Conservation (phyloP, 2,113 vertebrate genomes). For the Desmodus rotundus region DNA sequence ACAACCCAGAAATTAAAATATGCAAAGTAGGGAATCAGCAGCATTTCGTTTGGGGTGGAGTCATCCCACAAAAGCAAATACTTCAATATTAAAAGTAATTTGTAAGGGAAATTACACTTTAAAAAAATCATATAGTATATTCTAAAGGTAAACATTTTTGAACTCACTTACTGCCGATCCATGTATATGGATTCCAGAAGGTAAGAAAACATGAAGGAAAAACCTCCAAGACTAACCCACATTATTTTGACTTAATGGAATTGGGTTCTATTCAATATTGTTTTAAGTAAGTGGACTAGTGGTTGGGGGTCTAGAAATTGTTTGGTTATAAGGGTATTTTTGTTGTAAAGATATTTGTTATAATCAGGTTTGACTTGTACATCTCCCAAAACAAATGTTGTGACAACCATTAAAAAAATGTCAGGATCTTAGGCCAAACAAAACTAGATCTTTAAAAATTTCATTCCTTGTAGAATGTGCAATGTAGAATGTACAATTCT, state of each 20-base stretch:
- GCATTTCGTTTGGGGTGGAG: not conserved
- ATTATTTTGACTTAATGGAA: slow-evolving; percentile 11
- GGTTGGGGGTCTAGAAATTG: slow-evolving; percentile 22
- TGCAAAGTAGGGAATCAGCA: not conserved
- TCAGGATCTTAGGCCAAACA: slow-evolving; percentile 41
- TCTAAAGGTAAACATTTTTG: not conserved
- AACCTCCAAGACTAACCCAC: slow-evolving; percentile 21
- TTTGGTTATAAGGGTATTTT: slow-evolving; percentile 9
- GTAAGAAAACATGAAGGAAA: not conserved
- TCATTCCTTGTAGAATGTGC: not conserved
- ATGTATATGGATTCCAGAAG: not conserved
- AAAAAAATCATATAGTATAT: not conserved
- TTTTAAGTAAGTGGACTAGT: not conserved
- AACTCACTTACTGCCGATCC: not conserved
- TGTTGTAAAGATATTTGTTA: slow-evolving; percentile 33
- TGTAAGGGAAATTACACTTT: not conserved
- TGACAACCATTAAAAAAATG: slow-evolving; percentile 39
- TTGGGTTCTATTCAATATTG: not conserved
- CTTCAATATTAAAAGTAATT: not conserved
- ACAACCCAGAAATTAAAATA: slow-evolving; percentile 3
- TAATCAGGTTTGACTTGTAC: slow-evolving; percentile 32
- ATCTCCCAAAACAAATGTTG: slow-evolving; percentile 49
- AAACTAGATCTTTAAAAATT: slow-evolving; percentile 37
- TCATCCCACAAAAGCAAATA: not conserved
- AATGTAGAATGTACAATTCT: slow-evolving; percentile 36